Evolutionary conservation across 1,140 invertebrate genomes (phyloP).

Genomic region (Nephila pilipes): DNA sequence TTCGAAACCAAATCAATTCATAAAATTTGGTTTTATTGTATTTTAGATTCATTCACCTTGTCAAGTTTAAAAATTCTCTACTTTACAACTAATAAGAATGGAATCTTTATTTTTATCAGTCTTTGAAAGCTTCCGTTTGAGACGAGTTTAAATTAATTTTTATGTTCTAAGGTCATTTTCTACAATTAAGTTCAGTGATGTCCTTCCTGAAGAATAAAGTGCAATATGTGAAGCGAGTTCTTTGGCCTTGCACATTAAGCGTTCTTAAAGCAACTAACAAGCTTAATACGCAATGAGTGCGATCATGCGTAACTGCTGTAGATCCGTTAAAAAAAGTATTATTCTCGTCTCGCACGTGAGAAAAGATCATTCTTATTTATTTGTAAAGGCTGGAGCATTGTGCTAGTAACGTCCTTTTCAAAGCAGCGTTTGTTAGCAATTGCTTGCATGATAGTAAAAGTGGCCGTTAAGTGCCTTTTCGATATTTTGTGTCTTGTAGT

Average conservation of each 20-base stretch:
- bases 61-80: background rate
- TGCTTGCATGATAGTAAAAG: background rate
- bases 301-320: conserved; percentile 35
- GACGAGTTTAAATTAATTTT: conserved; percentile 46
- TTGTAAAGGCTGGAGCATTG: background rate
- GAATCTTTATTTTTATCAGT: background rate
- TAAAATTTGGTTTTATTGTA: background rate
- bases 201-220: conserved; percentile 45
- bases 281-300: conserved; percentile 54
- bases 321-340: conserved; percentile 9
- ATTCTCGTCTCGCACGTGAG: background rate
- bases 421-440: background rate
- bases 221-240: conserved; percentile 34
- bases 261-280: conserved; percentile 36
- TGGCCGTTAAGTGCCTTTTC: background rate
- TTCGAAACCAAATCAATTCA: background rate
- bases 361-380: conserved; percentile 2
- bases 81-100: background rate
- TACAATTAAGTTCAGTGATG: conserved; percentile 38
- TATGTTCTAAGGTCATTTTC: conserved; percentile 54
- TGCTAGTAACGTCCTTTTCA: conserved; percentile 1
- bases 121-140: conserved; percentile 15
- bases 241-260: conserved; percentile 59
- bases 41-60: background rate
- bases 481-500: background rate